A percentile compares a stretch with the other conserved stretches of the same genome.
These are phyloP conservation scores for Trematomus bernacchii DNA, from an alignment of 2,797 vertebrate genomes.

Conservation along the genomic window DNA sequence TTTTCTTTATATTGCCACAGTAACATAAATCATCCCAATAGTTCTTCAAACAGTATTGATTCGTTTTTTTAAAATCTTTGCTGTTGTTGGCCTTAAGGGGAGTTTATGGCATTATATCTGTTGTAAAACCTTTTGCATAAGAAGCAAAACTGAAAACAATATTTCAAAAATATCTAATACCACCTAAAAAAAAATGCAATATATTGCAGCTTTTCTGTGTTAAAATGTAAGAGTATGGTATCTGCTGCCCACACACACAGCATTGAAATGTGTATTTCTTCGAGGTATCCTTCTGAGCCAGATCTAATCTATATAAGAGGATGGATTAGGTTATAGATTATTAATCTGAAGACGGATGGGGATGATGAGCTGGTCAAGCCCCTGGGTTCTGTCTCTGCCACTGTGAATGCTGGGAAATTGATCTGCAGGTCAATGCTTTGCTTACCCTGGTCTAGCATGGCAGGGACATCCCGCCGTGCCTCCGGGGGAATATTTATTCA, in stretches of 20 bases:
- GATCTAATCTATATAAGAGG: conserved; percentile 53
- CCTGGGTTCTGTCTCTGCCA: conserved; percentile 22
- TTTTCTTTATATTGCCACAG: too few relatives aligned
- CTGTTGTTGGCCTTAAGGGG: background rate
- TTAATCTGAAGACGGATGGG: conserved; percentile 66
- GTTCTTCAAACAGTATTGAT: conserved; percentile 13
- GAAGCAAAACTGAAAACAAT: background rate
- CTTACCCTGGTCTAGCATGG: conserved; percentile 30
- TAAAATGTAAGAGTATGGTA: conserved; percentile 7
- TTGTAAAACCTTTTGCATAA: background rate
- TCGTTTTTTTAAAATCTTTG: conserved; percentile 16
- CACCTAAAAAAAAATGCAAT: background rate
- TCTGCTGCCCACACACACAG: conserved; percentile 10
- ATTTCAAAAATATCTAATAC: background rate
- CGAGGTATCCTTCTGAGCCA: conserved; percentile 31
- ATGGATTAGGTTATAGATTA: conserved; percentile 72
- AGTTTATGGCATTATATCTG: background rate
- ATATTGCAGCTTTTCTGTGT: background rate
- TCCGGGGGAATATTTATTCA: conserved; percentile 36
- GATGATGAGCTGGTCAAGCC: conserved; percentile 25
- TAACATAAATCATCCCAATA: background rate
- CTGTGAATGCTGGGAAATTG: conserved; percentile 42
- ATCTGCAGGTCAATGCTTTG: conserved; percentile 40
- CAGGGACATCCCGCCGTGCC: conserved; percentile 15
- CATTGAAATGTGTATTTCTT: conserved; percentile 33